Base-by-base conservation (phyloP, 2,797 vertebrate genomes). In the Danio albolineatus region DNA sequence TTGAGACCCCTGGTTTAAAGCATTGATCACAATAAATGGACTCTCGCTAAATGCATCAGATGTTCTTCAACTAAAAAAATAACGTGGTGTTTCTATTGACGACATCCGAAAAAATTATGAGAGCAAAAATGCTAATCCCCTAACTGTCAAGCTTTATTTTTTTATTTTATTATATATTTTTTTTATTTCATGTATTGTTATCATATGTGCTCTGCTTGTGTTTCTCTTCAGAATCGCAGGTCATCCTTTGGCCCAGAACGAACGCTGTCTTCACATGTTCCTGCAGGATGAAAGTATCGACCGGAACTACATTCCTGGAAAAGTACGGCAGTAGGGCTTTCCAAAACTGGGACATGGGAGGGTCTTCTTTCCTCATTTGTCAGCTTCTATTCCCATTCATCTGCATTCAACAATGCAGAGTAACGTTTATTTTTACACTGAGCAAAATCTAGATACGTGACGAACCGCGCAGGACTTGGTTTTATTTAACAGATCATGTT, bases 241-340 rank as follows among this genome's bases (percentile, higher is more conserved):
- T 91, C 98, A 99, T 85, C 98, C 98, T 4, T 90, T 99, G 95
- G 98, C 98, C 92, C 98, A 99, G 94, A 99, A 99, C 0, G 98
- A 99, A 93, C 98, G 98, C 90, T 99, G 98, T 93, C 97, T 99
- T 93, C 98, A 99, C 90, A 99, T 99, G 97, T 99, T 99, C 90
- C 94, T 99, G 92, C 98, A 99, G 90, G 98, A 99, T 70, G 97
- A 98, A 90, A 92, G 93, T 91, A 98, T 99, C 79, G 98, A 99
- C 93, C 96, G 97, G 88, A 94, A 95, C 93, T 95, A 95, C 94
- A 93, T 94, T 93, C 97, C 98, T 17, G 97, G 98, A 94, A 99
- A 99, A 96, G 98, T 99, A 96, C 95, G 98, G 92, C 96, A 96
- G 91, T 98, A 96, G 95, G 83, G 86, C 69, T 84, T 83, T 80